Evolutionary conservation across 2,888 invertebrate species (phyloP).

Genomic region (Lasius fuliginosus): DNA sequence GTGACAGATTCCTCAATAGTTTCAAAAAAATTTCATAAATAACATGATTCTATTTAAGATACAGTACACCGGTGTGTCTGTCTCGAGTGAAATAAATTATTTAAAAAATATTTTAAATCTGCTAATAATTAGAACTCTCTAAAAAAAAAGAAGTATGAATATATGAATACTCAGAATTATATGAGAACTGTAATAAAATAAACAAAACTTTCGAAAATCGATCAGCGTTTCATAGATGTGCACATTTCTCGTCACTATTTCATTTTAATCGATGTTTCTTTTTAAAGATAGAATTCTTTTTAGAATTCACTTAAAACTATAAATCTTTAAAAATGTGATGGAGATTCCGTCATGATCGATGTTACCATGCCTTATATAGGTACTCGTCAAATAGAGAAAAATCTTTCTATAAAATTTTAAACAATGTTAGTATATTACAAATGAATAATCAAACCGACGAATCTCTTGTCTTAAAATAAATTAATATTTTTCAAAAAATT

Average conservation of each 20-base stretch:
- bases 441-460: background rate
- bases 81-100: background rate
- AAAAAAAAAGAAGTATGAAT: background rate
- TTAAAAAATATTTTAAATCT: background rate
- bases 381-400: background rate
- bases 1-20: background rate
- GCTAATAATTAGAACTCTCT: background rate
- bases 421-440: background rate
- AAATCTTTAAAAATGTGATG: no score
- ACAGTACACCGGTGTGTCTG: no score
- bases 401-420: slow-evolving; percentile 4
- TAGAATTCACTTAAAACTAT: no score
- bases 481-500: background rate
- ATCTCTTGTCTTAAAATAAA: background rate
- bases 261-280: no score
- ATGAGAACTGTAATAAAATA: background rate
- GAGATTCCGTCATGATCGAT: background rate
- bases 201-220: background rate
- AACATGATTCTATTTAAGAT: background rate
- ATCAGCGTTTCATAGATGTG: background rate
- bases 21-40: background rate
- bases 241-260: no score
- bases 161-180: background rate
- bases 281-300: no score
- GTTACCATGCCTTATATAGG: background rate